Conservation (phyloP, 2,113 vertebrate genomes). For the Labeo catla region DNA sequence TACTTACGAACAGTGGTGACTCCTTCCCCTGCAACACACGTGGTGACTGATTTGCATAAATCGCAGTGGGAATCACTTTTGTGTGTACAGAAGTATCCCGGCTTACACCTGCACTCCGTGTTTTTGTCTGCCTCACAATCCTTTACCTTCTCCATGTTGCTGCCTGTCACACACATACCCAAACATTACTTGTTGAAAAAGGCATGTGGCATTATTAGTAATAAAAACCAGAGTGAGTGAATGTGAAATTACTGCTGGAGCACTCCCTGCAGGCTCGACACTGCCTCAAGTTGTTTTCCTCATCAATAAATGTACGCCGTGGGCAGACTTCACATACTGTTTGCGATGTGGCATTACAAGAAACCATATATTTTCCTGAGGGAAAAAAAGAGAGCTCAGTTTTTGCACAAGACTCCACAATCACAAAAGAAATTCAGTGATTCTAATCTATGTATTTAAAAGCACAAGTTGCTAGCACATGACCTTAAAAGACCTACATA, state of each 20-base stretch:
- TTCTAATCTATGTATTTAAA: neutral
- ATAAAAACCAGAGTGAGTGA: neutral
- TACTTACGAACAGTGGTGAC: constrained; percentile 60
- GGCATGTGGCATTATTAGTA: neutral
- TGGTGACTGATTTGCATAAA: constrained; percentile 22
- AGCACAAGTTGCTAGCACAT: neutral
- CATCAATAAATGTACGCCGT: neutral
- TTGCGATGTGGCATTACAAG: accelerated
- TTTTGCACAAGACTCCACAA: neutral
- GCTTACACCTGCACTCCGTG: constrained; percentile 63
- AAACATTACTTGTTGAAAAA: neutral
- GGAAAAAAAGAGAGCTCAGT: neutral
- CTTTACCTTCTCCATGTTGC: neutral
- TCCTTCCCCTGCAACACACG: constrained; percentile 55
- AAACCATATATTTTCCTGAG: constrained; percentile 59
- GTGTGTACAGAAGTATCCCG: constrained; percentile 62
- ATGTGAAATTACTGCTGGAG: constrained; percentile 57
- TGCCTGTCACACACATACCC: constrained; percentile 19
- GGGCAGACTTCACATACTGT: constrained; percentile 59
- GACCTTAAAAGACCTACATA: neutral
- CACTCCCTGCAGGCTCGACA: constrained; percentile 61
- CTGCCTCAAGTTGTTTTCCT: neutral
- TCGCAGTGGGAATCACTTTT: neutral
- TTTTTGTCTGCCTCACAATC: constrained; percentile 56
- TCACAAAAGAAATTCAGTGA: too few relatives aligned